Evolutionary conservation across 2,797 vertebrate genomes (phyloP), one percentile per base, ranked within the genome.

Genomic region (Halcyon badia): DNA sequence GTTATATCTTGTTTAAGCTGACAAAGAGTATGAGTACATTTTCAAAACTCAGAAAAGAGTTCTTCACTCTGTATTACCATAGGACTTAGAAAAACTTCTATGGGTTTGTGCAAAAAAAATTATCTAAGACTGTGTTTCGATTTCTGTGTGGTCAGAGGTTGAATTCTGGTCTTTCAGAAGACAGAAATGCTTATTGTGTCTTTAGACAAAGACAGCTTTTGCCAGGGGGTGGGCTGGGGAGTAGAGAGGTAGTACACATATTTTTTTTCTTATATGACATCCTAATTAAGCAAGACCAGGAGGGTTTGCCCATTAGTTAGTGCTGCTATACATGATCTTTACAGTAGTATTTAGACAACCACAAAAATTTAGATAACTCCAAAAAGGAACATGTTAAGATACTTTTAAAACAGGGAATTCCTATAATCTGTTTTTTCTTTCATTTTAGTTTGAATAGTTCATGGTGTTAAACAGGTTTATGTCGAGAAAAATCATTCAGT

Each of bases 161-260:
- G 25, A 68, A 58, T 48, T 82, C 14, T 46, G 14, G 31, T 44
- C 44, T 54, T 79, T 70, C 41, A 64, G 33, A 68, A 65, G 11
- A 48, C 25, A 51, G 42, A 30, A 79, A 37, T 26, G 10, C 14
- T n/a, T 48, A 42, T 10, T 35, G 2, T 18, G 25, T 51, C 31
- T 60, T 61, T 37, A 41, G 51, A 28, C 2, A 72, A 58, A 73
- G 14, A 42, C 6, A 54, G 5, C 2, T 48, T 87, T 92, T 68
- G 14, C 10, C 25, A 44, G 3, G 6, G 3, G 0, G 2, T 64
- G 7, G 19, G 1, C 3, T 62, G 15, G 33, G 8, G 8, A 71
- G 7, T 18, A 8, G 14, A 65, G 22, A 65, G 22, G 7, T 11
- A 54, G 8, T 18, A 13, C 12, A 44, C 2, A 4, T 37, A 3